Conservation (phyloP, 2,888 invertebrate genomes). For the Lordiphosa andalusiaca region DNA sequence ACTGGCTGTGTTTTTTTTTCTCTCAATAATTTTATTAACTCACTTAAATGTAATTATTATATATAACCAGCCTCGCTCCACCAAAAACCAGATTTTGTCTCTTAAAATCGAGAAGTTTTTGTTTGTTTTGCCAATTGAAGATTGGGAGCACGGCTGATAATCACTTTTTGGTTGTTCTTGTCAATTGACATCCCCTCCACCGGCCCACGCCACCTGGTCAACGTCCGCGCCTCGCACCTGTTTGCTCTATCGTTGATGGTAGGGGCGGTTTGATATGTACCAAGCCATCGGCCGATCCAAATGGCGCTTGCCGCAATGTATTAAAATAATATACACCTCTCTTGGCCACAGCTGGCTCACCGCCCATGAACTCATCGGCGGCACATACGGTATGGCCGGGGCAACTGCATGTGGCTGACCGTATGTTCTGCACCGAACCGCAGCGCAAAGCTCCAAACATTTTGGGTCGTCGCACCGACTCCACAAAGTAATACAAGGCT, state of each 20-base stretch:
- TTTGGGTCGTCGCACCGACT: constrained; percentile 67
- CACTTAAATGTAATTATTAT: too few relatives aligned
- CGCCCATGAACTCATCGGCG: constrained; percentile 72
- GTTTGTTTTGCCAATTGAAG: too few relatives aligned
- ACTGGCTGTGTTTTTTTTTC: too few relatives aligned
- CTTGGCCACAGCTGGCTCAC: constrained; percentile 74
- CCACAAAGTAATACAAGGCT: constrained; percentile 74
- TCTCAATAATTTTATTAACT: too few relatives aligned
- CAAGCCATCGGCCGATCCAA: constrained; percentile 55
- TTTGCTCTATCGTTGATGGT: constrained; percentile 51
- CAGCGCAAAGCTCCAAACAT: constrained; percentile 69
- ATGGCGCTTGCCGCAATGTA: constrained; percentile 56
- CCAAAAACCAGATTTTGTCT: too few relatives aligned
- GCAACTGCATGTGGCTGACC: constrained; percentile 53
- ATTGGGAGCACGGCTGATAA: too few relatives aligned
- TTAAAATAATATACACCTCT: constrained; percentile 73
- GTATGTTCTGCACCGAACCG: constrained; percentile 30
- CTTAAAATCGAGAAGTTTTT: too few relatives aligned
- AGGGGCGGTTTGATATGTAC: constrained; percentile 57
- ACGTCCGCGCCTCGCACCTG: constrained; percentile 27
- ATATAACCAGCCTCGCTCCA: too few relatives aligned
- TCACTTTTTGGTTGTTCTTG: constrained; percentile 22
- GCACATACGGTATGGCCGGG: constrained; percentile 34
- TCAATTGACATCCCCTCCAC: neutral
- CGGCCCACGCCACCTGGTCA: neutral